A percentile compares a stretch with the other conserved stretches of the same genome.
Evolutionary conservation across 2,797 vertebrate genomes (phyloP).

Genomic region (Hirundo rustica): DNA sequence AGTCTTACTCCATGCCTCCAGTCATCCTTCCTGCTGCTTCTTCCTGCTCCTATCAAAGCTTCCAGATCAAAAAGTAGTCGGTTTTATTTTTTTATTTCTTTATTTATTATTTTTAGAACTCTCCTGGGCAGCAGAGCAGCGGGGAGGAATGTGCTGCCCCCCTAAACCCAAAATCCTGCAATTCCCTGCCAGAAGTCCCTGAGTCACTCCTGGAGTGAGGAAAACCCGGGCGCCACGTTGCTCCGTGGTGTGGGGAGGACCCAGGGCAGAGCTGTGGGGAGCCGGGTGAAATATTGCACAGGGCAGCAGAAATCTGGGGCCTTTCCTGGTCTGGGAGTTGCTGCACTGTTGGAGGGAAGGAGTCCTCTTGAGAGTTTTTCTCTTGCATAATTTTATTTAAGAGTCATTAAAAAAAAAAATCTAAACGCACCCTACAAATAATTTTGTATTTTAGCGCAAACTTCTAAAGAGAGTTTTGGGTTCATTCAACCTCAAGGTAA

Average conservation of each 20-base stretch:
- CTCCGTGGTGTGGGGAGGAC: fast-evolving
- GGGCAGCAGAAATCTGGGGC: background rate
- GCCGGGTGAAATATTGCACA: background rate
- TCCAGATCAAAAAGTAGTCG: background rate
- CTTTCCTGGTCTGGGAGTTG: background rate
- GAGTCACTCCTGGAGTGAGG: background rate
- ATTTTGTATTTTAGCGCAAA: background rate
- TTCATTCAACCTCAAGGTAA: background rate
- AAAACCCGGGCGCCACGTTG: fast-evolving
- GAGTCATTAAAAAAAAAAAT: background rate
- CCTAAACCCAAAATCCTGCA: background rate
- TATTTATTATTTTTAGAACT: background rate
- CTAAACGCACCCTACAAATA: background rate
- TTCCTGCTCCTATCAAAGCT: slow-evolving; percentile 15
- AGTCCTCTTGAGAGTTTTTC: background rate
- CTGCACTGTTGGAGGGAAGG: background rate
- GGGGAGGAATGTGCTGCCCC: background rate
- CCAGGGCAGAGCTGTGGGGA: background rate
- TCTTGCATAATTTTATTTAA: background rate
- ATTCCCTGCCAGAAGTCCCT: background rate
- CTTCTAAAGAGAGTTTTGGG: background rate
- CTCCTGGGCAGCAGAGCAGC: background rate
- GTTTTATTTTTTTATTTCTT: background rate
- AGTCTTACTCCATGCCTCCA: background rate
- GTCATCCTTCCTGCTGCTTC: background rate